Evolutionary conservation across 2,888 invertebrate genomes (phyloP).

Genomic region (Carterocephalus palaemon): DNA sequence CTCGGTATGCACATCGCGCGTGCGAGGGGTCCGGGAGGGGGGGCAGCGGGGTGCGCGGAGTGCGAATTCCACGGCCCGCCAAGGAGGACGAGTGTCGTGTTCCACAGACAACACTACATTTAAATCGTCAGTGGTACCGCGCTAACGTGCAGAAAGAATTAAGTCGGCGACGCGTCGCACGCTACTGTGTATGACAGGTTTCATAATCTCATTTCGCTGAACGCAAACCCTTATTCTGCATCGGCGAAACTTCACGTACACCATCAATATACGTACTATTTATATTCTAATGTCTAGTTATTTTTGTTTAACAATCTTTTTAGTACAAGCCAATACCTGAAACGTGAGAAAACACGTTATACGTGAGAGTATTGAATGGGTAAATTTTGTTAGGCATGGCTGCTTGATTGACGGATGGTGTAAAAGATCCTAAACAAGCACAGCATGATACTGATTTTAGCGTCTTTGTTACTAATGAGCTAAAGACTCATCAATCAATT

Average conservation of each 20-base stretch:
- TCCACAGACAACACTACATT: constrained; percentile 36
- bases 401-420: constrained; percentile 7
- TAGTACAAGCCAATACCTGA: no score
- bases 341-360: neutral
- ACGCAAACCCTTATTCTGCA: constrained; percentile 1
- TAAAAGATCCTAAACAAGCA: constrained; percentile 32
- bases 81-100: constrained; percentile 48
- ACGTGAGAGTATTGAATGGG: constrained; percentile 1
- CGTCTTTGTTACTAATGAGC: neutral
- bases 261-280: constrained; percentile 1
- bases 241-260: neutral
- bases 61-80: constrained; percentile 51
- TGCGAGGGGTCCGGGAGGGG: constrained; percentile 31
- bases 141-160: constrained; percentile 25
- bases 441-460: constrained; percentile 7
- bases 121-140: constrained; percentile 24
- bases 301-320: no score
- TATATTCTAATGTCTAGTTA: no score
- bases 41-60: constrained; percentile 27
- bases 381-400: constrained; percentile 25
- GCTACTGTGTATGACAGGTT: constrained; percentile 21
- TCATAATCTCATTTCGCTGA: constrained; percentile 21
- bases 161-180: constrained; percentile 13
- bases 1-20: constrained; percentile 48
- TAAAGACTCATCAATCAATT: constrained; percentile 3